These are phyloP conservation scores for Salvelinus namaycush DNA, from an alignment of 2,113 vertebrate species.

Conservation along the genomic window DNA sequence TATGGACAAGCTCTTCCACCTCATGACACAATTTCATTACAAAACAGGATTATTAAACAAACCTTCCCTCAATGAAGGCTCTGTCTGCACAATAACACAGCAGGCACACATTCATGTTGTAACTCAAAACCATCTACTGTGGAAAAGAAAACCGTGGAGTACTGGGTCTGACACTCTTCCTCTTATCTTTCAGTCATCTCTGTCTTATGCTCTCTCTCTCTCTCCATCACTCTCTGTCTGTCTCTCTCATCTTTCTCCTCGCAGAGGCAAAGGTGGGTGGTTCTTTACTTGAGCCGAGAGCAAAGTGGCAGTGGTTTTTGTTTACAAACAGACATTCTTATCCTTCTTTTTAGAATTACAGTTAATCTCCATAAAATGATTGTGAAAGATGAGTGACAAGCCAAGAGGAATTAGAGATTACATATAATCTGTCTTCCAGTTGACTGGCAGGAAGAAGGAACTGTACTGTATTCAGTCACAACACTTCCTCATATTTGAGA, in stretches of 20 bases:
- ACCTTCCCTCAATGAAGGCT: background rate
- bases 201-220: too few species aligned
- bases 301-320: background rate
- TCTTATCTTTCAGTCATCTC: background rate
- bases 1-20: constrained; percentile 46
- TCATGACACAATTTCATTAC: constrained; percentile 45
- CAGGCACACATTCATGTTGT: background rate
- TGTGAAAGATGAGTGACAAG: background rate
- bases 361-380: background rate
- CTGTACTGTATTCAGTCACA: too few species aligned
- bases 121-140: background rate
- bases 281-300: background rate
- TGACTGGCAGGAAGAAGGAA: background rate
- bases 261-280: background rate
- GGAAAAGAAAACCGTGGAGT: background rate
- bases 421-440: background rate
- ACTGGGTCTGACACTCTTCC: background rate
- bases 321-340: background rate
- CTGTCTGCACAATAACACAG: background rate
- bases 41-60: constrained; percentile 43
- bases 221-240: too few species aligned
- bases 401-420: background rate
- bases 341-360: background rate
- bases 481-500: too few species aligned
- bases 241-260: background rate